Conservation (phyloP, 2,113 vertebrate genomes). For the Gracilinanus agilis region DNA sequence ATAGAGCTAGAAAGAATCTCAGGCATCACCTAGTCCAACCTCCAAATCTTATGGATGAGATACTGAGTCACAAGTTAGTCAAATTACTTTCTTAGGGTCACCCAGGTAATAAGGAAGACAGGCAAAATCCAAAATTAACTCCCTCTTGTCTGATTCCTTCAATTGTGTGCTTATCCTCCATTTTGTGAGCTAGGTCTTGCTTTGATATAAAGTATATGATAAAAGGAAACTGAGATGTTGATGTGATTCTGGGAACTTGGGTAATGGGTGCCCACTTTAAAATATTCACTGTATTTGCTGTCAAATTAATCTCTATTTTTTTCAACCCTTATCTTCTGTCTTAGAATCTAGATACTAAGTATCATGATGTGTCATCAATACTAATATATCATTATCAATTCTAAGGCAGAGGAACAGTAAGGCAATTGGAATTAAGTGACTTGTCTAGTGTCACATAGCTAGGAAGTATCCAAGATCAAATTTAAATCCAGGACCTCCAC, state of each 20-base stretch:
- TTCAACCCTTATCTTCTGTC: too few species aligned
- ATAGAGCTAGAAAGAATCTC: neutral
- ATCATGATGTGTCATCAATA: too few species aligned
- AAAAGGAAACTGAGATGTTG: neutral
- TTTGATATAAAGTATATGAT: neutral
- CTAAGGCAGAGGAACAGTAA: too few species aligned
- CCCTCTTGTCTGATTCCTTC: neutral
- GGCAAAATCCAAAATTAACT: neutral
- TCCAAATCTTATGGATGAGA: neutral
- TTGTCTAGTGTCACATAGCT: too few species aligned
- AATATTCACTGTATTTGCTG: neutral
- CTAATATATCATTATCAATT: too few species aligned
- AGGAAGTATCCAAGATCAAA: too few species aligned
- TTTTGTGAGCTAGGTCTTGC: neutral
- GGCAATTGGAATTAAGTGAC: too few species aligned
- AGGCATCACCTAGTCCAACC: neutral
- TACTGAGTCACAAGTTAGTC: neutral
- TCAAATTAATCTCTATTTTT: too few species aligned
- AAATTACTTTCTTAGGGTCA: neutral
- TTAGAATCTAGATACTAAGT: too few species aligned
- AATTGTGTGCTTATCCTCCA: neutral
- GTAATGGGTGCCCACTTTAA: neutral
- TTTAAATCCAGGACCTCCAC: too few species aligned
- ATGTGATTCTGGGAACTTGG: neutral
- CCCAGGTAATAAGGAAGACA: neutral